Evolutionary conservation across 2,113 vertebrate species (phyloP).

Genomic region (Peromyscus leucopus): DNA sequence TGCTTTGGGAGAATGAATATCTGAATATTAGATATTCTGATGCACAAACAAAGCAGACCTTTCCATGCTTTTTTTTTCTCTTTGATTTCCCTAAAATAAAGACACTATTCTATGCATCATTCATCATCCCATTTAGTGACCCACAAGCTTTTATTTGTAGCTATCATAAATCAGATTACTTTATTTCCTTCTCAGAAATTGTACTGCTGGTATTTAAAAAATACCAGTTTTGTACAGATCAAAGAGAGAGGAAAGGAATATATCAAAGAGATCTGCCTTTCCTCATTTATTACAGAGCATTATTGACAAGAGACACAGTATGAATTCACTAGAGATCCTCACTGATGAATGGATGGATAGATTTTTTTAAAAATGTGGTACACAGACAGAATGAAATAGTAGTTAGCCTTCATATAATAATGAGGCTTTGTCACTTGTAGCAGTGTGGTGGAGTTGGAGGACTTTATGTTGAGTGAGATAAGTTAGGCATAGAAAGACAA

Average conservation of each 20-base stretch:
- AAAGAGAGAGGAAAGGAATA: neutral
- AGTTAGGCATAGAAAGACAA: neutral
- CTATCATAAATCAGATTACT: neutral
- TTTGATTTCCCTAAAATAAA: neutral
- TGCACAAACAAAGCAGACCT: neutral
- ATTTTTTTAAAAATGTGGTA: neutral
- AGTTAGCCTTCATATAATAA: neutral
- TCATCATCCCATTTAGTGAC: neutral
- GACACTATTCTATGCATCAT: neutral
- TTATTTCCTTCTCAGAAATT: neutral
- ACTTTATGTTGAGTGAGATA: neutral
- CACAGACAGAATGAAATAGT: neutral
- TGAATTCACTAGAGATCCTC: neutral
- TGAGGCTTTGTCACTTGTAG: neutral
- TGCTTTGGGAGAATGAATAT: neutral
- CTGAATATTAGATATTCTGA: neutral
- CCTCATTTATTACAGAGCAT: neutral
- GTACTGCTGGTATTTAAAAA: neutral
- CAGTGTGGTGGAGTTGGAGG: neutral
- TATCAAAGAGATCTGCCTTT: neutral
- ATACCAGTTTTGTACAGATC: neutral
- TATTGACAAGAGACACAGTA: neutral
- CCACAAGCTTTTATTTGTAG: neutral
- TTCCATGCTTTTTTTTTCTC: neutral
- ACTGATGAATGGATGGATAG: neutral